Evolutionary conservation across 2,888 invertebrate species (phyloP).

Genomic region (Caenorhabditis zanzibari): DNA sequence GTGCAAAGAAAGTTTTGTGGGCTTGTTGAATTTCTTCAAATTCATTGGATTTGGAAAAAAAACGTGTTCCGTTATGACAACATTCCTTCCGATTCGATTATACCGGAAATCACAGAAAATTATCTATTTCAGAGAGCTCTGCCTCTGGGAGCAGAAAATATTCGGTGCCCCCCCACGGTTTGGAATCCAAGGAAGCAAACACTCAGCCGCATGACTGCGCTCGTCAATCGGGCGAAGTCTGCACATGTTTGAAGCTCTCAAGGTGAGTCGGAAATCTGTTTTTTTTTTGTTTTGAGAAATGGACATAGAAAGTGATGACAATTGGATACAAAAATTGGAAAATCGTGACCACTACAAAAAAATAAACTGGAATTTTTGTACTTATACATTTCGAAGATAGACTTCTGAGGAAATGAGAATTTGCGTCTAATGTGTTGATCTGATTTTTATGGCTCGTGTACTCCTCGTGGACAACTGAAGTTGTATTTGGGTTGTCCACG

Average conservation of each 20-base stretch:
- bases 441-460: no score
- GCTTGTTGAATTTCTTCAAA: slow-evolving; percentile 14
- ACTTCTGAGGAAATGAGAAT: no score
- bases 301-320: neutral
- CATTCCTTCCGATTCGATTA: slow-evolving; percentile 37
- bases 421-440: no score
- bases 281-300: neutral
- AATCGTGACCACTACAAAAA: no score
- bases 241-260: slow-evolving; percentile 76
- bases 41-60: slow-evolving; percentile 17
- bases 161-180: slow-evolving; percentile 4
- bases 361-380: no score
- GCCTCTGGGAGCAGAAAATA: slow-evolving; percentile 6
- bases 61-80: neutral
- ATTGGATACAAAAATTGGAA: no score
- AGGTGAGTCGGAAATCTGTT: slow-evolving; percentile 59
- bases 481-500: no score
- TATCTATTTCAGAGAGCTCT: slow-evolving; percentile 21
- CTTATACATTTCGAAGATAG: no score
- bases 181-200: slow-evolving; percentile 41
- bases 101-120: slow-evolving; percentile 21
- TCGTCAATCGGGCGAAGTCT: slow-evolving; percentile 68
- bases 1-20: slow-evolving; percentile 20
- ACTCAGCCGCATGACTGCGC: slow-evolving; percentile 64
- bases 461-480: no score